phyloP scores from a whole-genome alignment of 2,113 vertebrate species.

The Saccopteryx leptura region DNA sequence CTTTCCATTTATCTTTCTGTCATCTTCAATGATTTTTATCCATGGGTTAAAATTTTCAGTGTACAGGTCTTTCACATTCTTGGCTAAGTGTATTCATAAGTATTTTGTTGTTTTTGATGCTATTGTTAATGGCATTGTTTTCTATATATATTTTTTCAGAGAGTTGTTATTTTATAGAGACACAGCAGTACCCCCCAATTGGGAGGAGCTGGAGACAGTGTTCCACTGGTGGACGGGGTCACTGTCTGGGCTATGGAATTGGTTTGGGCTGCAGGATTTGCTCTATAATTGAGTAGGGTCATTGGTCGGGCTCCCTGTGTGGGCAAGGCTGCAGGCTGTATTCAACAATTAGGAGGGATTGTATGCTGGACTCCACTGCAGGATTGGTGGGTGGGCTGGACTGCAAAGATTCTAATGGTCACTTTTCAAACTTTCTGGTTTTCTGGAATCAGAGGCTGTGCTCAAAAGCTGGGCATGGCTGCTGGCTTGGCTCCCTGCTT shows the following conservation, averaged over 20 bases:
- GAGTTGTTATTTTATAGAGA: background rate
- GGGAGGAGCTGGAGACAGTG: background rate
- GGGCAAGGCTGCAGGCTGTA: background rate
- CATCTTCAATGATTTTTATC: background rate
- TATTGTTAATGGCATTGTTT: too few species aligned
- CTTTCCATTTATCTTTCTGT: background rate
- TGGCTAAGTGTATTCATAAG: background rate
- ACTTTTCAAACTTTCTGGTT: background rate
- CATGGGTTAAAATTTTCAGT: background rate
- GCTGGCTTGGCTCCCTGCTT: background rate
- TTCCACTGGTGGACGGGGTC: background rate
- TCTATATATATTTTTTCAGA: background rate
- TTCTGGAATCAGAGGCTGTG: background rate
- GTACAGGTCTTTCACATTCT: background rate
- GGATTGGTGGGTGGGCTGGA: background rate
- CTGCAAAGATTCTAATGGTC: background rate
- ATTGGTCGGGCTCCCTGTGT: background rate
- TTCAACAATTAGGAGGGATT: background rate
- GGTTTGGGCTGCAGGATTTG: background rate
- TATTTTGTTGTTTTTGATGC: background rate
- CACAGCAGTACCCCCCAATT: background rate
- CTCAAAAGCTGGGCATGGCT: background rate
- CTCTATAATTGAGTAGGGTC: background rate
- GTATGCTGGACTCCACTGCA: background rate
- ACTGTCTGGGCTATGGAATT: background rate